phyloP scores from a whole-genome alignment of 2,888 invertebrate genomes.

The Idaea dimidiata region DNA sequence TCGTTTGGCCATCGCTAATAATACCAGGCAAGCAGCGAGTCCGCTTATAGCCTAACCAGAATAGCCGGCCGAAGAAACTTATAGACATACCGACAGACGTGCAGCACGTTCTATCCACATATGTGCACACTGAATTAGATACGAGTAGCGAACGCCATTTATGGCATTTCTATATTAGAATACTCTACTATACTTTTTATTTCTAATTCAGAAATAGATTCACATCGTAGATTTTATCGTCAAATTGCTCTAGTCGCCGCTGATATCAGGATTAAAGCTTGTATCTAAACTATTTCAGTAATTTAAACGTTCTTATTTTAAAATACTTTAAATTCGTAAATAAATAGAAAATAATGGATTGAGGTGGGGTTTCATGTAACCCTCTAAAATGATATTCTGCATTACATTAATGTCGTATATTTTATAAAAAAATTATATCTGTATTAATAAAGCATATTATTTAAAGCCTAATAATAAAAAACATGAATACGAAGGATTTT shows the following conservation, averaged over 20 bases:
- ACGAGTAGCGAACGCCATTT: constrained; percentile 43
- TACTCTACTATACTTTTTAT: neutral
- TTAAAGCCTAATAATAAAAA: neutral
- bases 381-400: neutral
- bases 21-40: constrained; percentile 59
- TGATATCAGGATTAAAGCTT: no score
- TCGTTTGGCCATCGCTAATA: constrained; percentile 68
- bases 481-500: neutral
- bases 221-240: neutral
- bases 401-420: neutral
- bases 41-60: constrained; percentile 70
- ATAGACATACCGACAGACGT: constrained; percentile 49
- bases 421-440: neutral
- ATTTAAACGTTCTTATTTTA: neutral
- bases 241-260: no score
- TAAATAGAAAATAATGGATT: no score
- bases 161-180: constrained; percentile 34
- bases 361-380: no score
- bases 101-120: constrained; percentile 29
- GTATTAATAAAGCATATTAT: neutral
- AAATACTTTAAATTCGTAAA: neutral
- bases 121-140: constrained; percentile 42
- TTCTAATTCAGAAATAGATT: neutral
- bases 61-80: constrained; percentile 56
- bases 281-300: neutral